phyloP scores from a whole-genome alignment of 2,888 invertebrate species.

The Chironomus tentans region DNA sequence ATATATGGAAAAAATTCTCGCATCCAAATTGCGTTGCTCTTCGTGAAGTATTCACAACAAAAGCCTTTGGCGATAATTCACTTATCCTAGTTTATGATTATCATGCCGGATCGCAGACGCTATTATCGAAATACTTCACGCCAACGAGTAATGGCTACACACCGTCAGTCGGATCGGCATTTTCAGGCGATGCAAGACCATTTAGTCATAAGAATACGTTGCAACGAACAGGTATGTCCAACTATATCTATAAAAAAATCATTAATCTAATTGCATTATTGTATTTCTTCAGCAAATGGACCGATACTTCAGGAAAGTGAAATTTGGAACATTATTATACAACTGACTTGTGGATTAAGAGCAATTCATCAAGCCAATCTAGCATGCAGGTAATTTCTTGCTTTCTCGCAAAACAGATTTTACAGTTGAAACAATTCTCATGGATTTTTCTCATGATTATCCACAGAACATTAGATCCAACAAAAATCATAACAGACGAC shows the following conservation, averaged over 20 bases:
- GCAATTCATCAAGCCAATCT: conserved; percentile 70
- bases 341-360: conserved; percentile 86
- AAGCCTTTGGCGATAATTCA: conserved; percentile 93
- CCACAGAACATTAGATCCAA: conserved; percentile 74
- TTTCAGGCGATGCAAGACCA: conserved; percentile 65
- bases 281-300: conserved; percentile 43
- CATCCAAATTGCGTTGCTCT: conserved; percentile 92
- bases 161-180: conserved; percentile 34
- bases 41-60: conserved; percentile 87
- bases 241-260: no score
- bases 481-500: conserved; percentile 78
- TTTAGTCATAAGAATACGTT: conserved; percentile 43
- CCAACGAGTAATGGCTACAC: conserved; percentile 58
- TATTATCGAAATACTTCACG: conserved; percentile 77
- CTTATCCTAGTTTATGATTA: conserved; percentile 95
- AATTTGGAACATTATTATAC: conserved; percentile 93
- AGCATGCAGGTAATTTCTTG: conserved; percentile 47
- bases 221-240: conserved; percentile 36
- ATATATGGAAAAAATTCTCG: conserved; percentile 89
- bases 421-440: no score
- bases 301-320: conserved; percentile 76
- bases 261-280: neutral
- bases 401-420: neutral
- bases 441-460: no score
- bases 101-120: conserved; percentile 81